phyloP scores from a whole-genome alignment of 2,888 invertebrate genomes.

The Chouioia cunea region DNA sequence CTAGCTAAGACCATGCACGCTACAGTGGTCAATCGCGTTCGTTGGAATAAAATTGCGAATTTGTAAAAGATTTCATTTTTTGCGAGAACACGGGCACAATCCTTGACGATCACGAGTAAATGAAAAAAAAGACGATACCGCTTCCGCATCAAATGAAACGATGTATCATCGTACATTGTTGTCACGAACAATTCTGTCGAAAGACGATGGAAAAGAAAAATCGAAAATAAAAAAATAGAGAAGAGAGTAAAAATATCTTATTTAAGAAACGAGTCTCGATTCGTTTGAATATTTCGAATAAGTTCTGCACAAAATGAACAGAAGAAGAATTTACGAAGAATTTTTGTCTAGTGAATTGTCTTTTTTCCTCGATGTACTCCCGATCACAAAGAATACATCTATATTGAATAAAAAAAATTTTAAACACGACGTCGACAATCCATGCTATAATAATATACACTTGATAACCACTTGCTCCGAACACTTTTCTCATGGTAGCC shows the following conservation, averaged over 20 bases:
- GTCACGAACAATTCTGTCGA: conserved; percentile 15
- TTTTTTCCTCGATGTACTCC: no score
- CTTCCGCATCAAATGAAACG: conserved; percentile 27
- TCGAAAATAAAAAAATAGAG: background rate
- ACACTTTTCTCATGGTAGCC: background rate
- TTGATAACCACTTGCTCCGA: no score
- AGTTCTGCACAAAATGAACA: no score
- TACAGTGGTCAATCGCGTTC: background rate
- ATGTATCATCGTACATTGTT: conserved; percentile 8
- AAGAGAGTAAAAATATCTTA: background rate
- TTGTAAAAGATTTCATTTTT: background rate
- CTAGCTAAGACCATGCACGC: background rate
- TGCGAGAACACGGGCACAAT: no score
- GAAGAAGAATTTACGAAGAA: no score
- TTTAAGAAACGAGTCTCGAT: background rate
- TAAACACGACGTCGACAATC: no score
- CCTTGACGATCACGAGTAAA: no score
- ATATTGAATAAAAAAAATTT: no score
- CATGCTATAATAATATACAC: no score
- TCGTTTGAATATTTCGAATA: no score
- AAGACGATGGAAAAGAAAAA: background rate
- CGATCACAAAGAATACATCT: no score
- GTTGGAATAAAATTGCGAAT: background rate
- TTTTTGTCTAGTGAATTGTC: no score
- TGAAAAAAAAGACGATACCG: conserved; percentile 8